Base-by-base conservation (phyloP, 2,113 vertebrate genomes). In the Xyrauchen texanus region DNA sequence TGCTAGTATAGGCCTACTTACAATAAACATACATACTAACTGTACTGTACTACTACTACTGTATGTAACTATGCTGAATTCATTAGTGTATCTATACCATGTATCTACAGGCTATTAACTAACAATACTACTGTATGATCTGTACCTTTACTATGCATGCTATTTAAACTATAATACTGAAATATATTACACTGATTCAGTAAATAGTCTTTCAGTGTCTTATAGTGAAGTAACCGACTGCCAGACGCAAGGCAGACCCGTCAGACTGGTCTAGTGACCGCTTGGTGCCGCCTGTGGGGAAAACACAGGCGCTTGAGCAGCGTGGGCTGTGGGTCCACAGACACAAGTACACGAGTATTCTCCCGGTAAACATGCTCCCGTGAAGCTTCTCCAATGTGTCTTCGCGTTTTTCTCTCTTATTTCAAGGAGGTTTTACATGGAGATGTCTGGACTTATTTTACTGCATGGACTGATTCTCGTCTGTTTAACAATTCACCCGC, bases 211-310 rank as follows among this genome's bases (percentile, higher is more conserved):
- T 34, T 34, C 21, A 34, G 21, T 34, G 21, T 34, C 21, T 34
- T 1, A 34, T 34, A 34, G 21, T 34, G 21, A 34, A 34, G 21
- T 34, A 1, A 34, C 21, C 21, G 21, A 34, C 21, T 12, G 42
- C 47, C 10, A 44, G 11, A 62, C 16, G 15, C 13, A n/a, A 42
- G 53, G 3, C 57, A 68, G 63, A 80, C 58, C 69, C 4, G 82
- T 76, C 80, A 55, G 65, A 78, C 80, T 13, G 77, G 82, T 82
- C 45, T 49, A 60, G 68, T 83, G 64, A 67, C 81, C 85, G 60
- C 81, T 85, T 73, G 86, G 86, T 81, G 84, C 77, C 84, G 85
- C 81, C 72, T 84, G 76, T 76, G 68, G 51, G 78, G 21, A 34
- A 72, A 82, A 82, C 79, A 65, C 86, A 61, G 77, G 61, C 61